Evolutionary conservation across 2,113 vertebrate species (phyloP), one percentile per base, ranked within the genome.

Genomic region (Oreotrochilus melanogaster): DNA sequence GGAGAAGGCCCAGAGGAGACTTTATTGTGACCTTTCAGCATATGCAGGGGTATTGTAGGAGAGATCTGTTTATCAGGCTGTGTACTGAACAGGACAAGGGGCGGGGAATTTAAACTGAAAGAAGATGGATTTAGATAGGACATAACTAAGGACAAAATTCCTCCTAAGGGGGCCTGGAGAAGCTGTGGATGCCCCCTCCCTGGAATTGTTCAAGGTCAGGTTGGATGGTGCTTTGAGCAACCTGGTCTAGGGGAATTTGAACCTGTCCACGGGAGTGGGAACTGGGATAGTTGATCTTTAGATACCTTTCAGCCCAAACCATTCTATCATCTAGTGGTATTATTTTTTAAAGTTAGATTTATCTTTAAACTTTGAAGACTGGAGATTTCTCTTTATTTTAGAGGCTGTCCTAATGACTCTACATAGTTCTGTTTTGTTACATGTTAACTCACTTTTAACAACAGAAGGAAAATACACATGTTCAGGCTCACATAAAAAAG

Each of bases 11-110:
- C n/a, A 7, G 6, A 33, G 23, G 14, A 54, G 72, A 65, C 39
- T 4, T 54, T 54, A 21, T 9, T 37, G 19, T 14, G 58, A 30
- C n/a, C 13, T 64, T 83, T 21, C 35, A 64, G 10, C 37, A n/a
- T 4, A 1, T 48, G 7, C 3, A 3, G 18, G 8, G 24, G 11
- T 4, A 17, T 62, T 78, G 1, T 14, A 37, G 64, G 58, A 92
- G 33, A 9, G 54, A 31, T 0, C 13, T 22, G 57, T 47, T 51
- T 67, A 39, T 28, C 8, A 18, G 13, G 14, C 1, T 5, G 2
- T 31, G 50, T 43, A 53, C n/a, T n/a, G n/a, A 51, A 51, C 23
- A 27, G 37, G 12, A 35, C 21, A 24, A 39, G 53, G 8, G 8
- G 33, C 9, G n/a, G 22, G 1, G 7, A 12, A n/a, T 78, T 86